phyloP scores from a whole-genome alignment of 2,113 vertebrate species.

The Vulpes vulpes region DNA sequence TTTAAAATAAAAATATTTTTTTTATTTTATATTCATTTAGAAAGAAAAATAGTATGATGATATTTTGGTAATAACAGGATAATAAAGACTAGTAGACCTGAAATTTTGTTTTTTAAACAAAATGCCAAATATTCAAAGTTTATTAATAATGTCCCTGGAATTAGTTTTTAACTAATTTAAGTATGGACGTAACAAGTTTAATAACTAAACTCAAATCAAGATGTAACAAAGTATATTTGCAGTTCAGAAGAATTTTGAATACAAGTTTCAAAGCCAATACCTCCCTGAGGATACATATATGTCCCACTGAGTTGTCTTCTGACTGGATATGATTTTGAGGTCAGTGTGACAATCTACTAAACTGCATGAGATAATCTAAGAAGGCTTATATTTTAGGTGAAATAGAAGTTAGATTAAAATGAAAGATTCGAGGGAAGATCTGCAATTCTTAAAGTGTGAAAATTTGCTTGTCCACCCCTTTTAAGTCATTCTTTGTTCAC shows the following conservation, averaged over 20 bases:
- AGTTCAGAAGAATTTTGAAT: slow-evolving; percentile 42
- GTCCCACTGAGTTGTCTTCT: background rate
- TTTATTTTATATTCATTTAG: background rate
- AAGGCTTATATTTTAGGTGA: background rate
- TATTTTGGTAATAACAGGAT: background rate
- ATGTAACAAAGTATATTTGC: background rate
- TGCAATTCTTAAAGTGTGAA: background rate
- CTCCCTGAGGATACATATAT: background rate
- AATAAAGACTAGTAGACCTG: background rate
- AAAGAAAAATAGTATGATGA: background rate
- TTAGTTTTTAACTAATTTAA: background rate
- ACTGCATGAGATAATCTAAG: background rate
- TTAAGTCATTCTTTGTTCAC: slow-evolving; percentile 62
- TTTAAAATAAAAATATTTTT: background rate
- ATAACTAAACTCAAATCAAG: background rate
- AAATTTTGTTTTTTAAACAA: background rate
- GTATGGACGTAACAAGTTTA: background rate
- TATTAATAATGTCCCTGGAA: background rate
- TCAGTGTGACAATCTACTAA: background rate
- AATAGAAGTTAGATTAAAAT: background rate
- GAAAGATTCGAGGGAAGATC: background rate
- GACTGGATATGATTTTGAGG: background rate
- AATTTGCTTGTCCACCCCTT: slow-evolving; percentile 10
- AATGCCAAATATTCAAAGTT: background rate
- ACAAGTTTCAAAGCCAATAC: background rate